Conservation (phyloP, 1,140 invertebrate species). For the Drosophila rhopaloa region DNA sequence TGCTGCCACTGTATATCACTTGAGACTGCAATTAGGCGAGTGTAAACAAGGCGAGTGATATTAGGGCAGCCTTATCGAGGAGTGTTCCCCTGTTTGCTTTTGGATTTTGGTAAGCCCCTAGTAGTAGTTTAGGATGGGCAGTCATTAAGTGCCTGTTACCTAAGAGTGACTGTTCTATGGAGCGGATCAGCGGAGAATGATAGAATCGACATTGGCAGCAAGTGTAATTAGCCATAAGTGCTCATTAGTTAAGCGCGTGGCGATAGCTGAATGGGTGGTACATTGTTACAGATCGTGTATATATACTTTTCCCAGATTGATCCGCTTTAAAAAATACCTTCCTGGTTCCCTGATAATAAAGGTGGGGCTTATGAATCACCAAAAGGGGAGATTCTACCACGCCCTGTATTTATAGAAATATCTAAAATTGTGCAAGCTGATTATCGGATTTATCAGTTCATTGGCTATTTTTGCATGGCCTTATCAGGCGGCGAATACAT, state of each 20-base stretch:
- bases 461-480: slow-evolving; percentile 39
- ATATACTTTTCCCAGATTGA: background rate
- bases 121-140: slow-evolving; percentile 8
- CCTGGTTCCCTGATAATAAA: background rate
- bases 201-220: slow-evolving; percentile 37
- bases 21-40: slow-evolving; percentile 33
- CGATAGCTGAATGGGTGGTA: slow-evolving; percentile 3
- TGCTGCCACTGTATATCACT: slow-evolving; percentile 42
- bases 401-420: slow-evolving; percentile 39
- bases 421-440: slow-evolving; percentile 15
- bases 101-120: slow-evolving; percentile 17
- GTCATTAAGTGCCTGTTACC: slow-evolving; percentile 38
- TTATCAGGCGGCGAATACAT: slow-evolving; percentile 36
- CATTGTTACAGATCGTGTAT: background rate
- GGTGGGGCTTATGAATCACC: slow-evolving; percentile 9
- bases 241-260: slow-evolving; percentile 18
- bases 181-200: slow-evolving; percentile 34
- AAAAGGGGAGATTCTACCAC: slow-evolving; percentile 8
- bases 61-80: slow-evolving; percentile 32
- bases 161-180: slow-evolving; percentile 26
- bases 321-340: background rate
- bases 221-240: slow-evolving; percentile 31
- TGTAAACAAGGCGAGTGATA: slow-evolving; percentile 31
- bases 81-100: slow-evolving; percentile 20
- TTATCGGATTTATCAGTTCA: slow-evolving; percentile 32